Percentiles rank a stretch among this genome's conserved stretches.
phyloP scores from a whole-genome alignment of 2,888 invertebrate genomes.

The Oegoconia quadripuncta region DNA sequence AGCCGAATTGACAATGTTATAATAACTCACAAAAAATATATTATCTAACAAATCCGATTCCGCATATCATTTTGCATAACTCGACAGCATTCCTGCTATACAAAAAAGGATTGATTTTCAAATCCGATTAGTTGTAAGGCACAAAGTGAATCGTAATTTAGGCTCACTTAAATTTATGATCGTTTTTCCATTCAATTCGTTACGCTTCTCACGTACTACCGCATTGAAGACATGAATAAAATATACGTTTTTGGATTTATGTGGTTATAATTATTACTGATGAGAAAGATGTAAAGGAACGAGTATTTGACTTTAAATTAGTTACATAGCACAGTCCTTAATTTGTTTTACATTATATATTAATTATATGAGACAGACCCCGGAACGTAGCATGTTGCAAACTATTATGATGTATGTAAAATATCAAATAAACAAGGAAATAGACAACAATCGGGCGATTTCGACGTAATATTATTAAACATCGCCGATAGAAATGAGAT shows the following conservation, averaged over 20 bases:
- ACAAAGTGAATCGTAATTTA: conserved; percentile 14
- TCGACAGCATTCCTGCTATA: conserved; percentile 26
- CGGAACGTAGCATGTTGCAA: too few species aligned
- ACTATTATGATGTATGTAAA: too few species aligned
- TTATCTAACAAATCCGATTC: not conserved
- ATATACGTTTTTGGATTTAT: conserved; percentile 8
- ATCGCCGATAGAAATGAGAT: not conserved
- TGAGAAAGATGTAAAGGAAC: not conserved
- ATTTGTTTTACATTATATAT: too few species aligned
- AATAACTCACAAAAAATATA: too few species aligned
- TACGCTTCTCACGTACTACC: conserved; percentile 27
- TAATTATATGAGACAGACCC: too few species aligned
- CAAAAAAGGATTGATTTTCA: conserved; percentile 21
- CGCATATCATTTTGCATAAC: conserved; percentile 29
- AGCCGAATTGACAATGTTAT: too few species aligned
- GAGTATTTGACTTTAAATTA: not conserved
- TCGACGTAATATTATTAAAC: not conserved
- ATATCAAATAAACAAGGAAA: too few species aligned
- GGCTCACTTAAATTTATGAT: conserved; percentile 23
- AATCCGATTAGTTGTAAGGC: conserved; percentile 22
- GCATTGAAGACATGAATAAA: conserved; percentile 17
- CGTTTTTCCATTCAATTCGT: conserved; percentile 22
- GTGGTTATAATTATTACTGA: not conserved
- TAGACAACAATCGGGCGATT: not conserved
- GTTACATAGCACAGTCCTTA: too few species aligned